Evolutionary conservation across 2,797 vertebrate species (phyloP).

Genomic region (Cirrhinus molitorella): DNA sequence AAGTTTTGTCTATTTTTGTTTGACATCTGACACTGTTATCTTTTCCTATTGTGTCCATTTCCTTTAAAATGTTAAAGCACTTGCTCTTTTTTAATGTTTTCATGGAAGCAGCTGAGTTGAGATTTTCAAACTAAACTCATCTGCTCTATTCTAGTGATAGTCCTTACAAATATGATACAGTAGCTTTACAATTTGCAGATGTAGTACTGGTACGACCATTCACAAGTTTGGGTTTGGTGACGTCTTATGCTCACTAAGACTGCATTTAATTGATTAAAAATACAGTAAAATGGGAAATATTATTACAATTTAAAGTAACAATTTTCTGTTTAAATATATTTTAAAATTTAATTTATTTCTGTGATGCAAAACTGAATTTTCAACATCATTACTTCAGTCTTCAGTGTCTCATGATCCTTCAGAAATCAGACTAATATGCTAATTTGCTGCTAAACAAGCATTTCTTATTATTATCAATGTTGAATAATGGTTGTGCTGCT

Average conservation of each 20-base stretch:
- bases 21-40: conserved; percentile 64
- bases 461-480: not conserved
- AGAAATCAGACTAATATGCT: too few relatives aligned
- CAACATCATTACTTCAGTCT: not conserved
- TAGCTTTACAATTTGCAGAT: not conserved
- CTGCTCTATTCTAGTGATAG: not conserved
- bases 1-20: conserved; percentile 61
- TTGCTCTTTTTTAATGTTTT: conserved; percentile 39
- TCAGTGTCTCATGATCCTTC: not conserved
- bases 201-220: not conserved
- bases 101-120: not conserved
- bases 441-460: not conserved
- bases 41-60: conserved; percentile 70
- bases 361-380: not conserved
- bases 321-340: not conserved
- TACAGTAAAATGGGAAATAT: not conserved
- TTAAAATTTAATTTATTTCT: not conserved
- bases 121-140: not conserved
- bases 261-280: not conserved
- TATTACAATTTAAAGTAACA: not conserved
- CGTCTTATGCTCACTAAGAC: not conserved
- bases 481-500: not conserved
- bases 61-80: conserved; percentile 63
- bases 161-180: not conserved
- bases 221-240: not conserved